Percentiles rank a stretch among this genome's conserved stretches.
These are phyloP conservation scores for Cephalopterus ornatus DNA, from an alignment of 2,113 vertebrate genomes.

Conservation along the genomic window DNA sequence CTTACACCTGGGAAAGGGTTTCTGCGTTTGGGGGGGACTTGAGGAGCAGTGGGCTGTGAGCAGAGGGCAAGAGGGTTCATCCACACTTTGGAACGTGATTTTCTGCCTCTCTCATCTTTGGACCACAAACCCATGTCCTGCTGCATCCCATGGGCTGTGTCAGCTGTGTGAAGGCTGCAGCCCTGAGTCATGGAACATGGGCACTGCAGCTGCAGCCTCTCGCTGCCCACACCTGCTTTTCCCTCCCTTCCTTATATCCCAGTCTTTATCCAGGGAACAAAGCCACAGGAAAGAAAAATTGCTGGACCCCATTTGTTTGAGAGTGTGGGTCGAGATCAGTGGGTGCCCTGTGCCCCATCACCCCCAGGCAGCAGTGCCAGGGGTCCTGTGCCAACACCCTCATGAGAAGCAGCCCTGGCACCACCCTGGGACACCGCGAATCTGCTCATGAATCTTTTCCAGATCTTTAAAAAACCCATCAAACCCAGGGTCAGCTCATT, in stretches of 20 bases:
- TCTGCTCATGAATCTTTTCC: neutral
- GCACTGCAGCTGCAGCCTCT: neutral
- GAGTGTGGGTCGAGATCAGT: neutral
- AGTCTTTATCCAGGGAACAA: neutral
- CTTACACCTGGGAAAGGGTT: neutral
- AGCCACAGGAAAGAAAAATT: neutral
- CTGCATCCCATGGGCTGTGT: rapidly evolving
- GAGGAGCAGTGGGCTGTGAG: neutral
- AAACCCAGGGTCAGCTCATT: neutral
- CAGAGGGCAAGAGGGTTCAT: neutral
- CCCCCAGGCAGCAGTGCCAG: neutral
- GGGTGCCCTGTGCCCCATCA: neutral
- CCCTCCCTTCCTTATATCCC: neutral
- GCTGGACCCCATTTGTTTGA: neutral
- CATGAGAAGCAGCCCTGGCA: neutral
- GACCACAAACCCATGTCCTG: neutral
- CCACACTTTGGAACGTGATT: neutral
- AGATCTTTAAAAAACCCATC: neutral
- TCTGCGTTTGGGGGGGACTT: neutral
- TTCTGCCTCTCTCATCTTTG: neutral
- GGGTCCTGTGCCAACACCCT: neutral
- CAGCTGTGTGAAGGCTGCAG: neutral
- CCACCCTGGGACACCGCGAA: neutral
- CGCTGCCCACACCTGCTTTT: neutral
- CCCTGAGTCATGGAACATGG: neutral